Conservation (phyloP, 1,140 invertebrate species). For the Temnothorax longispinosus region DNA sequence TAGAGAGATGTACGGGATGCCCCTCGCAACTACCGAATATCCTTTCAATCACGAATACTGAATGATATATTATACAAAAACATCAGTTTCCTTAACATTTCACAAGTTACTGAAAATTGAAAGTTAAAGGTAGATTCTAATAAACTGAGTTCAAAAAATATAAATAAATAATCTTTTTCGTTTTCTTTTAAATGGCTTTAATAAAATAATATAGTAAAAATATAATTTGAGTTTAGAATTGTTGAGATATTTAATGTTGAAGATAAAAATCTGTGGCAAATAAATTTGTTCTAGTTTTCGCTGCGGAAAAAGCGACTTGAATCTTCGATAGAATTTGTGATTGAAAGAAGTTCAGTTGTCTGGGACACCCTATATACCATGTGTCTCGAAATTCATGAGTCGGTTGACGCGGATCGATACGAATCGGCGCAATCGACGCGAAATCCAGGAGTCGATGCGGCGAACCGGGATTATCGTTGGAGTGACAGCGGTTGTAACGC, state of each 20-base stretch:
- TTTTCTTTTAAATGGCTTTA: background rate
- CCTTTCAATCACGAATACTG: constrained; percentile 3
- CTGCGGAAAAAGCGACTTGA: background rate
- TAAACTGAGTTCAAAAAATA: background rate
- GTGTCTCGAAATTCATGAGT: constrained; percentile 42
- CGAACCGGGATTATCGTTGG: constrained; percentile 53
- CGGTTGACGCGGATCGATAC: constrained; percentile 19
- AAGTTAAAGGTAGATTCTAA: background rate
- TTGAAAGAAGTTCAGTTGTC: background rate
- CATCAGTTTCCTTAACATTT: background rate
- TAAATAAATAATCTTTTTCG: background rate
- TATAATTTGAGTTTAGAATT: background rate
- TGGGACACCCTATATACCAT: background rate
- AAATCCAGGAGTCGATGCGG: constrained; percentile 49
- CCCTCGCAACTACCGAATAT: background rate
- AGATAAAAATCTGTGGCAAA: background rate
- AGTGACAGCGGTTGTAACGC: constrained; percentile 62
- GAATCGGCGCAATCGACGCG: constrained; percentile 50
- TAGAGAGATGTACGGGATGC: background rate
- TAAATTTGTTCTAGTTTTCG: background rate
- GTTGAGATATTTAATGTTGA: background rate
- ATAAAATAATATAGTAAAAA: background rate
- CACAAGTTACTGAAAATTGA: background rate
- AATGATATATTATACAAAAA: background rate
- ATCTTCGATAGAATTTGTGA: background rate